Base-by-base conservation (phyloP, 2,888 invertebrate species). In the Mamestra brassicae region DNA sequence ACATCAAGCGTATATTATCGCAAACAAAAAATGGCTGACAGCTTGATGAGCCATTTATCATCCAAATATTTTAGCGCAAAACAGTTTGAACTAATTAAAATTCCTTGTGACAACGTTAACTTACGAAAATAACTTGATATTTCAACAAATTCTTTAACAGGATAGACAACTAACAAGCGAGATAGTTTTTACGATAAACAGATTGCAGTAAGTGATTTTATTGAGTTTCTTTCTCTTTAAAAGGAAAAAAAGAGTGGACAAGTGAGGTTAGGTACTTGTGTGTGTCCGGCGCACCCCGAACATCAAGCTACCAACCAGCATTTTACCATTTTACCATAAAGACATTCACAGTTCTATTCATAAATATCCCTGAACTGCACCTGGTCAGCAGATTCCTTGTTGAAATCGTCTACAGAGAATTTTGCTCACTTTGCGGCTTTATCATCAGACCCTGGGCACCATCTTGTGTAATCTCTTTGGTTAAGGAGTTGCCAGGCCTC, bases 71-170 rank as follows among this genome's bases (percentile, higher is more conserved):
- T 15, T 8, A 42, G 13, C 26, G 4, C 7, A 61, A 61, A 4
- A 26, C 36, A 4, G 4, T 55, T n/a, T 52, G 38, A 10, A 34
- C 34, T 62, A 55, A 66, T 57, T 57, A 67, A 76, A 75, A 75
- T 66, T 66, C 13, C 34, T 52, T 74, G 13, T 26, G n/a, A 58
- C 0, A 8, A 5, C 47, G 38, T 60, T 26, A 36, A 57, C 34
- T 15, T 13, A 4, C 50, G 26, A 58, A 10, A 68, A 10, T 2
- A n/a, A 13, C 5, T 7, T 3, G 45, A 11, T 36, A 45, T 57
- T 57, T 8, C 34, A 45, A 17, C 2, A 26, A 52, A 64, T 63
- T 74, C 34, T 10, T 26, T 52, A 1, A 42, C 34, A 42, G 3
- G 7, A 5, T 61, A 17, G 38, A 71, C 11, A 74, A 17, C 3